Conservation (phyloP, 2,888 invertebrate species). For the Volucella inanis region DNA sequence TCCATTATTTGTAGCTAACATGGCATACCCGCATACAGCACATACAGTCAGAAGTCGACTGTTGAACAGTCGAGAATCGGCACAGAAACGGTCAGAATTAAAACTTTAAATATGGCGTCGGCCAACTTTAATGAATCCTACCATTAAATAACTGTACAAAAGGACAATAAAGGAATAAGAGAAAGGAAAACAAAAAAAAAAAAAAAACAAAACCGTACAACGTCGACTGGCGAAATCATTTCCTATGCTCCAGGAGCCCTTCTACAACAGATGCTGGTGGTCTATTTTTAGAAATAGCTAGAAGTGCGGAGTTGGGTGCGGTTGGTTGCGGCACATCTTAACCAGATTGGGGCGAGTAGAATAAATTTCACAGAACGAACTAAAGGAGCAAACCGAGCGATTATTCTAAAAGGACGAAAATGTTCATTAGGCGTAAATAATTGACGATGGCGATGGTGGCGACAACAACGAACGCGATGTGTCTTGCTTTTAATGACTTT, state of each 20-base stretch:
- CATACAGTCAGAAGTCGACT: background rate
- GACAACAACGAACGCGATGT: constrained; percentile 71
- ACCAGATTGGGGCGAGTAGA: constrained; percentile 41
- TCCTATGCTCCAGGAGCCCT: constrained; percentile 19
- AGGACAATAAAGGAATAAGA: constrained; percentile 42
- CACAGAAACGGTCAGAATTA: constrained; percentile 12
- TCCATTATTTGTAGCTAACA: constrained; percentile 48
- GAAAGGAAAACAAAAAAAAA: constrained; percentile 18
- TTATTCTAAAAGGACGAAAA: constrained; percentile 74
- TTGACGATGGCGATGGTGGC: constrained; percentile 64
- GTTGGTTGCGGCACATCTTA: constrained; percentile 23
- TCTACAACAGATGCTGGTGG: constrained; percentile 13
- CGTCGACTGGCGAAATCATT: constrained; percentile 52
- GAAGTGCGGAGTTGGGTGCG: constrained; percentile 16
- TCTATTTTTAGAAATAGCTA: constrained; percentile 51
- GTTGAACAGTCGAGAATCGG: constrained; percentile 33
- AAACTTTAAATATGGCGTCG: constrained; percentile 70
- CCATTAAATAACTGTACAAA: constrained; percentile 70
- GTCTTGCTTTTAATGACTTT: constrained; percentile 74
- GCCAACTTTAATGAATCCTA: constrained; percentile 69
- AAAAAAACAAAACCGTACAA: constrained; percentile 23
- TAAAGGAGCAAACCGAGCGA: constrained; percentile 69
- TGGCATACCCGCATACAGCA: constrained; percentile 18
- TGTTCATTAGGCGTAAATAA: constrained; percentile 74
- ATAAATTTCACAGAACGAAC: constrained; percentile 66